These are phyloP conservation scores for Macaria notata DNA, from an alignment of 2,888 invertebrate genomes.

Conservation along the genomic window DNA sequence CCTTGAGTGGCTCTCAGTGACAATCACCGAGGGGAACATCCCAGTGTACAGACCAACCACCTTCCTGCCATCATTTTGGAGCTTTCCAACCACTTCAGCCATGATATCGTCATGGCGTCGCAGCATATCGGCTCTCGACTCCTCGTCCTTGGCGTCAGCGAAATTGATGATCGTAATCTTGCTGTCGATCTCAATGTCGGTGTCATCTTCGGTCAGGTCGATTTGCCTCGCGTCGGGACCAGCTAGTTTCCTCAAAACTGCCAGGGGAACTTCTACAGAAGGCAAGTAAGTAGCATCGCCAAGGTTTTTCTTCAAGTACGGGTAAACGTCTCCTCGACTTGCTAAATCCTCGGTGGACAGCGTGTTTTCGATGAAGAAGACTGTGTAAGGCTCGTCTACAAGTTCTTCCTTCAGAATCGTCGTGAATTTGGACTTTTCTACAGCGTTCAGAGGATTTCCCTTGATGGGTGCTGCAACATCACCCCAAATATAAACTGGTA, in stretches of 20 bases:
- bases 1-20: conserved; percentile 50
- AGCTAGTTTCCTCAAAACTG: conserved; percentile 76
- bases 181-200: conserved; percentile 62
- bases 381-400: conserved; percentile 60
- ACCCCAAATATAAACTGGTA: conserved; percentile 84
- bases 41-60: conserved; percentile 83
- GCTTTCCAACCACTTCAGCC: conserved; percentile 71
- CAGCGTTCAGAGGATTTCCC: conserved; percentile 55
- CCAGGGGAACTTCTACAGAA: conserved; percentile 83
- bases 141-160: conserved; percentile 81
- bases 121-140: conserved; percentile 78
- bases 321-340: conserved; percentile 65
- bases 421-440: conserved; percentile 59
- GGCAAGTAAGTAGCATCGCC: conserved; percentile 79
- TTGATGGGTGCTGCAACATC: conserved; percentile 49
- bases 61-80: conserved; percentile 66
- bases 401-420: conserved; percentile 59
- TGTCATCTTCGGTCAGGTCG: conserved; percentile 62
- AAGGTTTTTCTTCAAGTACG: conserved; percentile 61
- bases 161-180: conserved; percentile 81
- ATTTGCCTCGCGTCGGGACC: conserved; percentile 63
- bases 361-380: conserved; percentile 78
- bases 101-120: conserved; percentile 84
- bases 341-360: conserved; percentile 84
- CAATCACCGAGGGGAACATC: conserved; percentile 75